Evolutionary conservation across 2,797 vertebrate genomes (phyloP).

Genomic region (Alosa sapidissima): DNA sequence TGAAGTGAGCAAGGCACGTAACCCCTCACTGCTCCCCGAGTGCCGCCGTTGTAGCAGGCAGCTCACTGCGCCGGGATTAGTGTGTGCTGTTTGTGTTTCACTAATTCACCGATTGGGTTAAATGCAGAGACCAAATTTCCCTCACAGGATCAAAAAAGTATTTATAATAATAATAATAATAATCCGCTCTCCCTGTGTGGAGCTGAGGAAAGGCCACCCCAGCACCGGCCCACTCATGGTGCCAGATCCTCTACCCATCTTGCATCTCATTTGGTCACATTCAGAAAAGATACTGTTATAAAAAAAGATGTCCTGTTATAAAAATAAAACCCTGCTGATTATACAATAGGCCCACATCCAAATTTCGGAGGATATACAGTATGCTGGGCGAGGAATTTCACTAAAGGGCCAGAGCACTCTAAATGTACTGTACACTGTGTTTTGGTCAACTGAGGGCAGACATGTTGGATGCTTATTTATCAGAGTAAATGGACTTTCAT

Average conservation of each 20-base stretch:
- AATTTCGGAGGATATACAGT: background rate
- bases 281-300: background rate
- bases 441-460: background rate
- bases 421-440: background rate
- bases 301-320: background rate
- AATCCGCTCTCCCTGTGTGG: background rate
- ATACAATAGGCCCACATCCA: background rate
- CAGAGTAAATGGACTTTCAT: background rate
- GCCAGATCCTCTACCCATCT: background rate
- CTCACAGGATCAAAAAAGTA: no score
- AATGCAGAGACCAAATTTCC: no score
- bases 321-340: background rate
- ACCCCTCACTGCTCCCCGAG: no score
- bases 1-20: no score
- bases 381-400: background rate
- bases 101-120: no score
- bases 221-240: background rate
- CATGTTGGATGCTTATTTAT: background rate
- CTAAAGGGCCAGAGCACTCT: background rate
- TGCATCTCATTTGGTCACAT: background rate
- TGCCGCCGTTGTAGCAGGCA: no score
- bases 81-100: no score
- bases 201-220: background rate
- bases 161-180: no score
- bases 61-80: no score